Evolutionary conservation across 2,797 vertebrate genomes (phyloP), one percentile per base, ranked within the genome.

Genomic region (Moxostoma hubbsi): DNA sequence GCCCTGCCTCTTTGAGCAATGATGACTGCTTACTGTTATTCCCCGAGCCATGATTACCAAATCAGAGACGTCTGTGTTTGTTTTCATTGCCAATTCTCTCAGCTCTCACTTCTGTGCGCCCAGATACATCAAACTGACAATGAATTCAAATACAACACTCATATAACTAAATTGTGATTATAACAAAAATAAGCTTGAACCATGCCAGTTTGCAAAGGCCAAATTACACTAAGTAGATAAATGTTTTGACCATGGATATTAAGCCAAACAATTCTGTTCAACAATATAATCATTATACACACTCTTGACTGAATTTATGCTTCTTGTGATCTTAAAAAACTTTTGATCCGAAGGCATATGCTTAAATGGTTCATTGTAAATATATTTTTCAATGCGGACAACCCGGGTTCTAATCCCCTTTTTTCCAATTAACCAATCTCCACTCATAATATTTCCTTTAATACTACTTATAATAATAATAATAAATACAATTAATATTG

Each of bases 41-140:
- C 69, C 75, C 80, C 36, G 50, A 73, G 68, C 79, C 16, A 6
- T 9, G 13, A 79, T 82, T 82, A 61, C 51, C 51, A 75, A 66
- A 83, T 80, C 84, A 74, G 63, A 82, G 75, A 72, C 11, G 18
- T 67, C 36, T 69, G 6, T 81, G 75, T 85, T 82, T 88, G 75
- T 82, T 84, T 86, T 70, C 62, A 47, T 78, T 73, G 47, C 15
- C 18, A 79, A 24, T 69, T 45, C 51, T 46, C 46, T 64, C 55
- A 50, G 12, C 36, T 68, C 62, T 62, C 58, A 43, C 9, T 73
- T 51, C 12, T 62, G 11, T 51, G 4, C 62, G 58, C 66, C n/a
- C 73, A 4, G 54, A 87, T 80, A 74, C 77, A 83, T 87, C 85
- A 79, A 51, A 77, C 58, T 54, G 7, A 43, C 46, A 68, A 53